Evolutionary conservation across 2,888 invertebrate species (phyloP), one percentile per base, ranked within the genome.

Genomic region (Fragum whitleyi): DNA sequence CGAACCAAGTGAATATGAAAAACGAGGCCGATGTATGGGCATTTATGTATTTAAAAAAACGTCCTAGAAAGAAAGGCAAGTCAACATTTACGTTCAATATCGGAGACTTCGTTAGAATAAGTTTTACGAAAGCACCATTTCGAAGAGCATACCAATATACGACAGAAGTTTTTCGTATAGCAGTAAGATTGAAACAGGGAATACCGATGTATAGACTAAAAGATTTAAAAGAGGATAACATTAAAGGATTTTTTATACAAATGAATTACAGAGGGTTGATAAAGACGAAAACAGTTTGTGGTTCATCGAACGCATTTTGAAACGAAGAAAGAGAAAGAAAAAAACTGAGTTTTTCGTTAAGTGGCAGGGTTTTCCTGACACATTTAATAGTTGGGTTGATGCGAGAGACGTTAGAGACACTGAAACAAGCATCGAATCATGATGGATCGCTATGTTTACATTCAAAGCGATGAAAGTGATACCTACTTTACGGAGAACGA

Each of bases 301-400:
- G 82, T 74, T 75, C 55, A 76, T 76, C 19, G 61, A 75, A 28
- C 16, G 47, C 23, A 69, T 79, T 23, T n/a, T 76, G 39, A 76
- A 76, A 55, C 71, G 36, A 42, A 67, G 70, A 28, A 75, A 51
- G 79, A 55, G 77, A 77, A 77, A 81, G 42, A 77, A 76, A 16
- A 79, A 77, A 55, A 29, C 57, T 1, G 69, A 79, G 42, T 79
- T 76, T 67, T 71, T n/a, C n/a, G 79, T 81, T 7, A 72, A 78
- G 74, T 81, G 78, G 72, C 70, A 78, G 36, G 78, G 74, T 1
- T 80, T 77, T 51, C 80, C 75, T 11, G 71, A 79, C 42, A 32
- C 61, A 36, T 81, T 78, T 78, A 78, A 81, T 55, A 75, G 75
- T 62, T 81, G 78, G 78, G 36, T 81, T 55, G 78, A 81, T 79